Conservation (phyloP, 2,888 invertebrate genomes). For the Cataglyphis albicans region DNA sequence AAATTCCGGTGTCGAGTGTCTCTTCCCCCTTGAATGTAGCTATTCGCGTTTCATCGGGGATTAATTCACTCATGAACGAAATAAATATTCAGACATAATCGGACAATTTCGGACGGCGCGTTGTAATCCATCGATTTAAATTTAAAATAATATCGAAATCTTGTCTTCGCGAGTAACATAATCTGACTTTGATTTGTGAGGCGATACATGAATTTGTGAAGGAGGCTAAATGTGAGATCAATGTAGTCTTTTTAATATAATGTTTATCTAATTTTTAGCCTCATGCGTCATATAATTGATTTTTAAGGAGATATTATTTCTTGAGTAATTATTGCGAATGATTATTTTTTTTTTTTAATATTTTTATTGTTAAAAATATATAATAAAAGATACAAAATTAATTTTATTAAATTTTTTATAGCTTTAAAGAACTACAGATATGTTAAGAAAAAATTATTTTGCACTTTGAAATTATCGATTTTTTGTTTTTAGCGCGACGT, state of each 20-base stretch:
- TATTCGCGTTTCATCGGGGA: slow-evolving; percentile 58
- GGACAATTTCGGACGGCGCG: background rate
- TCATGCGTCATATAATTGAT: background rate
- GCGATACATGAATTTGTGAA: slow-evolving; percentile 34
- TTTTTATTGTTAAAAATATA: background rate
- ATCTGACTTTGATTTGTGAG: slow-evolving; percentile 29
- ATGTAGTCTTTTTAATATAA: background rate
- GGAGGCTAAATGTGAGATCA: slow-evolving; percentile 21
- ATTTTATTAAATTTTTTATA: background rate
- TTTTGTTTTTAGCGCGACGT: background rate
- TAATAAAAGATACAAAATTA: background rate
- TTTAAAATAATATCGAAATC: slow-evolving; percentile 56
- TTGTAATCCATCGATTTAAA: background rate
- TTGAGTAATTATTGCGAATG: background rate
- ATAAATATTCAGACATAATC: slow-evolving; percentile 37
- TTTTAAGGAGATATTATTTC: background rate
- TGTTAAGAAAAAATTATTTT: background rate
- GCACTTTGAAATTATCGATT: slow-evolving; percentile 17
- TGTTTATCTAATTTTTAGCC: background rate
- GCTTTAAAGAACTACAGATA: background rate
- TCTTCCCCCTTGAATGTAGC: background rate
- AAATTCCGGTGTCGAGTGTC: slow-evolving; percentile 58
- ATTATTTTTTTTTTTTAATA: background rate
- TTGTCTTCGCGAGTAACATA: slow-evolving; percentile 20
- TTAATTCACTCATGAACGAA: slow-evolving; percentile 60